phyloP scores from a whole-genome alignment of 1,140 invertebrate species.

The Palaemon carinicauda region DNA sequence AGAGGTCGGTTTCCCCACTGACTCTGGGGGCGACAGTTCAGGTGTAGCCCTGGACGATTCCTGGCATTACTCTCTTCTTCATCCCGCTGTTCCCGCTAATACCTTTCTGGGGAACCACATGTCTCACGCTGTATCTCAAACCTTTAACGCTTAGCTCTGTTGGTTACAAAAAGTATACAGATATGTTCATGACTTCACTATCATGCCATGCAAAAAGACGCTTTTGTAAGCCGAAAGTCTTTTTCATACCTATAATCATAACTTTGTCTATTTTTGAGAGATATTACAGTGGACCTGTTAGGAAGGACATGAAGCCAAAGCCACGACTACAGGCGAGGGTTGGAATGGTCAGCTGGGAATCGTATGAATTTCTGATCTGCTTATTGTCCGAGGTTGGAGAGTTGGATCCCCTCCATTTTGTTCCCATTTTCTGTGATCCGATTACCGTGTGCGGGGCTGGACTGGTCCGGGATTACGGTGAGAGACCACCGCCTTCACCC shows the following conservation, averaged over 20 bases:
- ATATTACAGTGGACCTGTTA: too few species aligned
- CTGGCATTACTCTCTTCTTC: slow-evolving; percentile 54
- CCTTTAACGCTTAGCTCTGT: neutral
- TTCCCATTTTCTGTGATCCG: slow-evolving; percentile 57
- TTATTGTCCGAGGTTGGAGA: slow-evolving; percentile 57
- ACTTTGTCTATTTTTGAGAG: neutral
- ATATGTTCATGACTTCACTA: neutral
- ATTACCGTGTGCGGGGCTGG: slow-evolving; percentile 51
- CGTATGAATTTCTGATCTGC: slow-evolving; percentile 58
- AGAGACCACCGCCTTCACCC: neutral
- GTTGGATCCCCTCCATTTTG: slow-evolving; percentile 58
- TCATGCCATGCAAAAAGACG: neutral
- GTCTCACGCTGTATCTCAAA: slow-evolving; percentile 36
- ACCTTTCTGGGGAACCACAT: slow-evolving; percentile 54
- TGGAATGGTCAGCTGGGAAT: slow-evolving; percentile 55
- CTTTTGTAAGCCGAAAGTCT: neutral
- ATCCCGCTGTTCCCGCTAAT: slow-evolving; percentile 55
- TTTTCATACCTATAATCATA: too few species aligned
- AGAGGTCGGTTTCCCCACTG: neutral
- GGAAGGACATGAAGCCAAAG: slow-evolving; percentile 5
- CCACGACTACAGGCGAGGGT: slow-evolving; percentile 10
- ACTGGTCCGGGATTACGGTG: slow-evolving; percentile 49
- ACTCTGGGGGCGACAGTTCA: slow-evolving; percentile 45
- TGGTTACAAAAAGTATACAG: neutral
- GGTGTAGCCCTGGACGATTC: slow-evolving; percentile 46